Evolutionary conservation across 2,113 vertebrate genomes (phyloP).

Genomic region (Progne subis): DNA sequence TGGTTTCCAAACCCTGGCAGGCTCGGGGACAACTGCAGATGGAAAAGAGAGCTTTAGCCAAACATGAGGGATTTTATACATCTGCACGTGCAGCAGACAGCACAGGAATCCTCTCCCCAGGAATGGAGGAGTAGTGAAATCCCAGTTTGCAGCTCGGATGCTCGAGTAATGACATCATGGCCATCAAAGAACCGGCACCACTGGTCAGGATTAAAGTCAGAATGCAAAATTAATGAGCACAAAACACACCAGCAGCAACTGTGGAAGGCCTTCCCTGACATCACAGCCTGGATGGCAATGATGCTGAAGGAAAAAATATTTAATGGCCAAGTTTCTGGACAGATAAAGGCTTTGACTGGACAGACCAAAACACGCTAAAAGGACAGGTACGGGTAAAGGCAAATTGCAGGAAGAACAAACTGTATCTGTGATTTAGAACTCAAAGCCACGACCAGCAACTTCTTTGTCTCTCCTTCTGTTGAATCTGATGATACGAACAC

Average conservation of each 20-base stretch:
- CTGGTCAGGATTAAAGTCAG: background rate
- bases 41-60: background rate
- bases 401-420: constrained; percentile 29
- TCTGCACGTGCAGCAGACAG: background rate
- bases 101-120: background rate
- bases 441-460: constrained; percentile 14
- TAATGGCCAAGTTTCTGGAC: background rate
- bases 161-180: accelerated
- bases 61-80: background rate
- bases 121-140: background rate
- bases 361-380: constrained; percentile 16
- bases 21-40: background rate
- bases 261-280: background rate
- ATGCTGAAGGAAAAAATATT: background rate
- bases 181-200: background rate
- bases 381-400: constrained; percentile 30
- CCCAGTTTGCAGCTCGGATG: background rate
- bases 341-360: background rate
- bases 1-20: background rate
- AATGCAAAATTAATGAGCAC: background rate
- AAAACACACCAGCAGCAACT: background rate
- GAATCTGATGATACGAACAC: constrained; percentile 19
- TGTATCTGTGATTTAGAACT: background rate
- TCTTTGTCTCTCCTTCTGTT: constrained; percentile 40
- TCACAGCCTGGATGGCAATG: accelerated